These are phyloP conservation scores for human (Homo sapiens) DNA, from an alignment of 2,113 vertebrate genomes.

Conservation along the genomic window GRCh38 chr4:65315001-65315500, in stretches of 20 bases:
- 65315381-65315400: not conserved
- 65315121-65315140: not conserved
- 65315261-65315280: not conserved
- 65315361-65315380: not conserved
- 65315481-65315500: not conserved
- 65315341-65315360: too few relatives aligned
- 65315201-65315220: not conserved
- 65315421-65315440: not conserved
- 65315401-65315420: not conserved
- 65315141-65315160: not conserved
- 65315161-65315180: not conserved
- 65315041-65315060: not conserved
- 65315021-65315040: not conserved
- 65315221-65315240: not conserved
- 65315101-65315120: not conserved
- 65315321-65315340: not conserved
- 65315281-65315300: not conserved
- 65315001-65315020: not conserved
- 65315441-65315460: not conserved
- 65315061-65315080: not conserved
- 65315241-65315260: not conserved
- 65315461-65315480: not conserved
- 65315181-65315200: not conserved
- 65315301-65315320: not conserved
- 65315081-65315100: not conserved